These are phyloP conservation scores for Orthosia incerta DNA, from an alignment of 2,888 invertebrate species.

Conservation along the genomic window DNA sequence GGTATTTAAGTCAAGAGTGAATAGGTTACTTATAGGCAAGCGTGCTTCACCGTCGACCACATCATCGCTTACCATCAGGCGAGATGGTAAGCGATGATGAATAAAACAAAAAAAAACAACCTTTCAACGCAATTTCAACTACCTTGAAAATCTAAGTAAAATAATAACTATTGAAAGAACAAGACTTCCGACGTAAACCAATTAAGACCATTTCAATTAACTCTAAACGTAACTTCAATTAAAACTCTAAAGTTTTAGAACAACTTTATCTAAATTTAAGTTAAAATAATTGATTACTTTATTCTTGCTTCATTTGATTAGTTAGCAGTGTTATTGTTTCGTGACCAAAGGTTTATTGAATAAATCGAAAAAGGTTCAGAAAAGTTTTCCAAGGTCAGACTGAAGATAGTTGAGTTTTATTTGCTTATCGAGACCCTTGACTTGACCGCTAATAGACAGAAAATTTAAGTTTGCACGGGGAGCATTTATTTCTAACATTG, in stretches of 20 bases:
- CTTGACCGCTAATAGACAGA: background rate
- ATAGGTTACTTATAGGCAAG: no score
- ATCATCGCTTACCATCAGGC: no score
- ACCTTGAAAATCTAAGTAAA: background rate
- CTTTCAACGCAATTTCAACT: no score
- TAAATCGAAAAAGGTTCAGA: background rate
- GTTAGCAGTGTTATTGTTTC: slow-evolving; percentile 8
- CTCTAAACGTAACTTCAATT: slow-evolving; percentile 43
- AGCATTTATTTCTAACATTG: background rate
- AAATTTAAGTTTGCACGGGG: background rate
- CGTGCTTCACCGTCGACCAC: no score
- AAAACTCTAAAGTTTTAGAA: slow-evolving; percentile 21
- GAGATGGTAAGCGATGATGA: no score
- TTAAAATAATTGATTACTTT: slow-evolving; percentile 28
- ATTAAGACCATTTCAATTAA: slow-evolving; percentile 39
- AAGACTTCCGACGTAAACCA: background rate
- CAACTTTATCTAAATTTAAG: slow-evolving; percentile 30
- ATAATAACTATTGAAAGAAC: background rate
- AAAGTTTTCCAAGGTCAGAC: slow-evolving; percentile 1
- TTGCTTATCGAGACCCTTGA: background rate
- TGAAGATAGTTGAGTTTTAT: background rate
- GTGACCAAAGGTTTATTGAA: background rate
- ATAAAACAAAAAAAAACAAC: no score
- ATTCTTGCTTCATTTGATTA: slow-evolving; percentile 29
- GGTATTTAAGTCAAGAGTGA: no score